Percentiles rank a stretch among this genome's conserved stretches.
Evolutionary conservation across 2,113 vertebrate species (phyloP).

Genomic region (Bucco capensis): DNA sequence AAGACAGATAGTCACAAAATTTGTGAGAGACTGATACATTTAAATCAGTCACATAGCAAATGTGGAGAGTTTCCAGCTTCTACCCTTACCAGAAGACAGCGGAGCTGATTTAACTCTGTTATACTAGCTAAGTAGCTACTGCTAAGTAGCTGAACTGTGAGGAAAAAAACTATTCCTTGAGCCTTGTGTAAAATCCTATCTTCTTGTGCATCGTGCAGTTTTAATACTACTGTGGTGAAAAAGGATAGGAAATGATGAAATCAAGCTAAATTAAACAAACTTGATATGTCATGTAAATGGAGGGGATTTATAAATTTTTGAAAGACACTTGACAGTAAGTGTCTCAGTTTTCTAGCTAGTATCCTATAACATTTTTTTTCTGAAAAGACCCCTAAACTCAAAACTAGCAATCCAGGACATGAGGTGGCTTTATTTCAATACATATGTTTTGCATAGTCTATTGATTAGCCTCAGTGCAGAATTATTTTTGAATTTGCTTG

Average conservation of each 20-base stretch:
- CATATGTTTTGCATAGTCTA: background rate
- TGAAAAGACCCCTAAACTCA: background rate
- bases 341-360: background rate
- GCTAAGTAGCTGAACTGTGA: background rate
- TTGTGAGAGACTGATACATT: background rate
- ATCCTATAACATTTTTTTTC: background rate
- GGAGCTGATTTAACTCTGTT: background rate
- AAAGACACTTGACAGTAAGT: background rate
- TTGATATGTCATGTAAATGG: background rate
- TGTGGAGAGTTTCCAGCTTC: background rate
- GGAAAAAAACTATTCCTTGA: background rate
- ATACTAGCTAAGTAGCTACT: background rate
- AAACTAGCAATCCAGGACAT: background rate
- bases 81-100: background rate
- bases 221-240: background rate
- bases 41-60: background rate
- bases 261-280: background rate
- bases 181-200: background rate
- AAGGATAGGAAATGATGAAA: background rate
- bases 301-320: background rate
- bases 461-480: slow-evolving; percentile 15
- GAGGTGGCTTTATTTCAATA: background rate
- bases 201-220: background rate
- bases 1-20: background rate
- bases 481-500: background rate